Conservation (phyloP, 2,888 invertebrate genomes). For the Macrophya annulata region DNA sequence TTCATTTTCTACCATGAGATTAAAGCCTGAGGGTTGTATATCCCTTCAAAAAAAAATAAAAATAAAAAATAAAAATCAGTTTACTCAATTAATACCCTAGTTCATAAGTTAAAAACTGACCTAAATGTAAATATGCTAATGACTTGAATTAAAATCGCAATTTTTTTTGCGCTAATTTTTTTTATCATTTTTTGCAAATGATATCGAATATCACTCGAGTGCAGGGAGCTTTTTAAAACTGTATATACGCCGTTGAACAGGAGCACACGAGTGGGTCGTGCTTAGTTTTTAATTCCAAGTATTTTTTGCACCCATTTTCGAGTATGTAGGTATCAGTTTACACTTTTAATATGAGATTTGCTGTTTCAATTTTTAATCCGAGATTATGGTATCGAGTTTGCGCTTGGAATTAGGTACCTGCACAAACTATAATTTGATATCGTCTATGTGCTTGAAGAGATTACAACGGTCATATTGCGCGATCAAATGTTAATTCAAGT, state of each 20-base stretch:
- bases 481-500: slow-evolving; percentile 15
- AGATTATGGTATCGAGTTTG: slow-evolving; percentile 50
- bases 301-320: slow-evolving; percentile 17
- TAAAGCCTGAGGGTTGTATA: not conserved
- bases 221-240: slow-evolving; percentile 13
- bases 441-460: slow-evolving; percentile 39
- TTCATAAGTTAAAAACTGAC: not conserved
- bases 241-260: not conserved
- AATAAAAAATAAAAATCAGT: not conserved
- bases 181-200: not conserved
- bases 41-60: not conserved
- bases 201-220: slow-evolving; percentile 13
- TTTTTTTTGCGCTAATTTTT: not conserved
- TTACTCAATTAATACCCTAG: not conserved
- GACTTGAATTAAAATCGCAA: not conserved
- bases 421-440: slow-evolving; percentile 41
- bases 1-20: not conserved
- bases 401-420: not conserved
- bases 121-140: too few species aligned
- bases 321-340: slow-evolving; percentile 1
- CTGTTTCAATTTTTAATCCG: slow-evolving; percentile 43
- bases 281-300: slow-evolving; percentile 18
- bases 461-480: slow-evolving; percentile 16
- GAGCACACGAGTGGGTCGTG: not conserved
- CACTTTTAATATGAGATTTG: slow-evolving; percentile 22